Evolutionary conservation across 2,888 invertebrate genomes (phyloP).

Genomic region (Aromia moschata): DNA sequence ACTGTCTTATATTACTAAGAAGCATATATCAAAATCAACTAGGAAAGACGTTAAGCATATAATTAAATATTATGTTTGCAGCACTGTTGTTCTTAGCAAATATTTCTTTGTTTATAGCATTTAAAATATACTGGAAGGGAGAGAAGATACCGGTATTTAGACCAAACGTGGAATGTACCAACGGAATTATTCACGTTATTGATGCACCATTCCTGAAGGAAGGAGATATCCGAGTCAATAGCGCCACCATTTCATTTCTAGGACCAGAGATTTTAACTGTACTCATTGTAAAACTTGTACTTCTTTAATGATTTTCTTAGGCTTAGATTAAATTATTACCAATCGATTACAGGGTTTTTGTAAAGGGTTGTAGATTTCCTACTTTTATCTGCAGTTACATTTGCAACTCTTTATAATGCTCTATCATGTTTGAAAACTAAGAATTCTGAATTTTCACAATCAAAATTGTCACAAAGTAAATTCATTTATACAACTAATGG

Average conservation of each 20-base stretch:
- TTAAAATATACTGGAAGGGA: slow-evolving; percentile 86
- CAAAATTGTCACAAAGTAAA: too few relatives aligned
- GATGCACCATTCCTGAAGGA: slow-evolving; percentile 86
- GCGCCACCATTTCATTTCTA: slow-evolving; percentile 49
- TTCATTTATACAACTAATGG: too few relatives aligned
- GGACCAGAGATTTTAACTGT: slow-evolving; percentile 61
- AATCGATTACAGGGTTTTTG: slow-evolving; percentile 25
- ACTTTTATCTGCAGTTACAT: slow-evolving; percentile 9
- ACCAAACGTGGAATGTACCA: slow-evolving; percentile 94
- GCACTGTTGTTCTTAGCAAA: neutral
- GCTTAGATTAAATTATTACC: slow-evolving; percentile 10
- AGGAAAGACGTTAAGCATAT: too few relatives aligned
- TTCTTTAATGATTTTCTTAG: slow-evolving; percentile 40
- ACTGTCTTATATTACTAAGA: too few relatives aligned
- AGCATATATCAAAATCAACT: too few relatives aligned
- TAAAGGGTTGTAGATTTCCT: slow-evolving; percentile 29
- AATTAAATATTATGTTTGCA: too few relatives aligned
- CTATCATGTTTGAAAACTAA: too few relatives aligned
- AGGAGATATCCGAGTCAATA: slow-evolving; percentile 80
- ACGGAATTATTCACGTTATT: slow-evolving; percentile 95
- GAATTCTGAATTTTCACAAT: too few relatives aligned
- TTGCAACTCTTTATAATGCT: slow-evolving; percentile 24
- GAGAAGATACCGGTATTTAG: slow-evolving; percentile 85
- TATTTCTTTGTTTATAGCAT: slow-evolving; percentile 68
- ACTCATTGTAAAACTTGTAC: slow-evolving; percentile 54